These are phyloP conservation scores for Atrina japonica DNA, from an alignment of 2,888 invertebrate genomes.

Conservation along the genomic window DNA sequence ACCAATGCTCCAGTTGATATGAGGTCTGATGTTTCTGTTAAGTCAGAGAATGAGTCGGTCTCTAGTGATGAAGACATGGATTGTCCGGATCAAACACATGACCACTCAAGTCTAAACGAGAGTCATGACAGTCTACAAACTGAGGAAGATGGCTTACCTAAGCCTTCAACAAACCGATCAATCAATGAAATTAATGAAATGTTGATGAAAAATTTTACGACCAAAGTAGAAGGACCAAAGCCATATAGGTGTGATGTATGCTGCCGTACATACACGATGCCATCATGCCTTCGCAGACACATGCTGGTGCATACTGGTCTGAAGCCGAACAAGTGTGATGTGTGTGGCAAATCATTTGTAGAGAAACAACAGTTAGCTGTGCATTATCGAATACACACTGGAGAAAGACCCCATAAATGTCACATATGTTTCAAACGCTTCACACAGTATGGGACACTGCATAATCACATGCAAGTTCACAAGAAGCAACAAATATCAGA, in stretches of 20 bases:
- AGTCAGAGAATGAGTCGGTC: constrained; percentile 2
- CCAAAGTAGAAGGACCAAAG: constrained; percentile 26
- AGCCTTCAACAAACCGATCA: neutral
- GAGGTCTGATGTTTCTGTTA: neutral
- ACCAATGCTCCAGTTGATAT: neutral
- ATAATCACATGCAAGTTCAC: constrained; percentile 34
- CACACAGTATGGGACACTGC: constrained; percentile 33
- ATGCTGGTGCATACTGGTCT: constrained; percentile 26
- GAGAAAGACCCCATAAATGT: constrained; percentile 30
- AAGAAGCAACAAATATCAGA: neutral
- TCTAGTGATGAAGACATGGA: constrained; percentile 1
- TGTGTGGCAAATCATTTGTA: constrained; percentile 32
- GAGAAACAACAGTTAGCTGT: constrained; percentile 32
- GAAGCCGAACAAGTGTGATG: constrained; percentile 28
- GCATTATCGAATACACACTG: constrained; percentile 33
- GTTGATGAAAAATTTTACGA: constrained; percentile 29
- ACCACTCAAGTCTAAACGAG: neutral
- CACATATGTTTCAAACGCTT: constrained; percentile 29
- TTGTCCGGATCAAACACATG: neutral
- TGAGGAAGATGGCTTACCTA: too few species aligned
- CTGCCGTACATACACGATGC: constrained; percentile 23
- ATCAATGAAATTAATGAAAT: constrained; percentile 27
- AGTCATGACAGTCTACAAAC: neutral
- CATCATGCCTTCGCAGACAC: constrained; percentile 28
- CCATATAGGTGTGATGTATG: constrained; percentile 27